phyloP scores from a whole-genome alignment of 2,797 vertebrate species.

The Tinamus major region DNA sequence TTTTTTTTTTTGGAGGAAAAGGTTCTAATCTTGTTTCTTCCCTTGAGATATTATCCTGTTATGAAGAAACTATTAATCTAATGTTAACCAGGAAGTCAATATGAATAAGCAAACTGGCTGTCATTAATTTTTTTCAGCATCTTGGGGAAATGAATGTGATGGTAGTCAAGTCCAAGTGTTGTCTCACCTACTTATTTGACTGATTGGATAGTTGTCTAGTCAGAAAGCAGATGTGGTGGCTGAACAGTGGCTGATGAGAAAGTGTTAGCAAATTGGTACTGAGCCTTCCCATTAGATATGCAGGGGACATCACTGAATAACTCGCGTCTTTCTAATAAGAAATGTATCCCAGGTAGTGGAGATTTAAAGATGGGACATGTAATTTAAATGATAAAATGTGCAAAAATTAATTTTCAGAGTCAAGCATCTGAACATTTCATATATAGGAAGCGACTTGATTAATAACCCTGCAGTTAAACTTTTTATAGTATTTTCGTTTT shows the following conservation, averaged over 20 bases:
- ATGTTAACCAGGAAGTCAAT: neutral
- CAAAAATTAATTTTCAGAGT: constrained; percentile 4
- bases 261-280: neutral
- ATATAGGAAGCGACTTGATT: constrained; percentile 18
- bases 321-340: neutral
- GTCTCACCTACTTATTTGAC: neutral
- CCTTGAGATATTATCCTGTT: neutral
- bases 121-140: neutral
- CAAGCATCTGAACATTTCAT: neutral
- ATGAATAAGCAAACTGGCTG: neutral
- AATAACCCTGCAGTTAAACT: constrained; percentile 21
- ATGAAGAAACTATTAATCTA: neutral
- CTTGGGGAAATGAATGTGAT: neutral
- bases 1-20: neutral
- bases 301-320: neutral
- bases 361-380: constrained; percentile 1
- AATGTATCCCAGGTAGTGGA: neutral
- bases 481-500: constrained; percentile 18
- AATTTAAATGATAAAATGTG: constrained; percentile 29
- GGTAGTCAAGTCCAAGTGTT: neutral
- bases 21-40: neutral
- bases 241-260: neutral
- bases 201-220: neutral
- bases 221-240: neutral
- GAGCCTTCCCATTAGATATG: neutral